Evolutionary conservation across 2,113 vertebrate species (phyloP).

Genomic region (Stigmatopora argus): DNA sequence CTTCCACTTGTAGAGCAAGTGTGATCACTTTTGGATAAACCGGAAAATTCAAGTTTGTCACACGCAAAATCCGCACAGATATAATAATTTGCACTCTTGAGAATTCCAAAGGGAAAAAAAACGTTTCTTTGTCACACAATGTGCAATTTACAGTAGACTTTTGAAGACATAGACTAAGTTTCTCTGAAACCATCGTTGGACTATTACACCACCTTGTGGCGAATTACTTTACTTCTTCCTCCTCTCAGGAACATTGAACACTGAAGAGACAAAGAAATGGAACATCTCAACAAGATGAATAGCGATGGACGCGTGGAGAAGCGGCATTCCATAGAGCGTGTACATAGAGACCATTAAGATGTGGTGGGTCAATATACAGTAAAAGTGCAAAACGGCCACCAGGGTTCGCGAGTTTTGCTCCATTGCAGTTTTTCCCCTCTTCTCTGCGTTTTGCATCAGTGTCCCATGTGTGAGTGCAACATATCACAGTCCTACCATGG

Average conservation of each 20-base stretch:
- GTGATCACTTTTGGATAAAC: not conserved
- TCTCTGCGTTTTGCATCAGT: not conserved
- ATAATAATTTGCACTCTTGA: not conserved
- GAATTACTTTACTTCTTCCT: not conserved
- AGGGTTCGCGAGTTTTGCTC: not conserved
- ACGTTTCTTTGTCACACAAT: constrained; percentile 33
- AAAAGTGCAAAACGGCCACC: constrained; percentile 25
- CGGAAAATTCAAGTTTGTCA: not conserved
- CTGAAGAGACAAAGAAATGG: constrained; percentile 5
- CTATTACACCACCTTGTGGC: constrained; percentile 14
- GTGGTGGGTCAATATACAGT: constrained; percentile 2
- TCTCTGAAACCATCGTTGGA: constrained; percentile 2
- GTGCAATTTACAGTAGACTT: constrained; percentile 30
- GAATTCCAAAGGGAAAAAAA: not conserved
- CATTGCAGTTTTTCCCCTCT: not conserved
- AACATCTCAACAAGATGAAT: constrained; percentile 23
- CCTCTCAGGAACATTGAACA: not conserved
- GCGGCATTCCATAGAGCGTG: constrained; percentile 19
- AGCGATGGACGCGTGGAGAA: constrained; percentile 27
- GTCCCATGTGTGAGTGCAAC: constrained; percentile 15
- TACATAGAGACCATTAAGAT: constrained; percentile 11
- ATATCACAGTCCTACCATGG: constrained; percentile 25
- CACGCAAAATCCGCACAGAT: not conserved
- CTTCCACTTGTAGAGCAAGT: not conserved
- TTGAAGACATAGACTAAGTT: not conserved